Evolutionary conservation across 2,797 vertebrate genomes (phyloP), one percentile per base, ranked within the genome.

Genomic region (Paguma larvata): DNA sequence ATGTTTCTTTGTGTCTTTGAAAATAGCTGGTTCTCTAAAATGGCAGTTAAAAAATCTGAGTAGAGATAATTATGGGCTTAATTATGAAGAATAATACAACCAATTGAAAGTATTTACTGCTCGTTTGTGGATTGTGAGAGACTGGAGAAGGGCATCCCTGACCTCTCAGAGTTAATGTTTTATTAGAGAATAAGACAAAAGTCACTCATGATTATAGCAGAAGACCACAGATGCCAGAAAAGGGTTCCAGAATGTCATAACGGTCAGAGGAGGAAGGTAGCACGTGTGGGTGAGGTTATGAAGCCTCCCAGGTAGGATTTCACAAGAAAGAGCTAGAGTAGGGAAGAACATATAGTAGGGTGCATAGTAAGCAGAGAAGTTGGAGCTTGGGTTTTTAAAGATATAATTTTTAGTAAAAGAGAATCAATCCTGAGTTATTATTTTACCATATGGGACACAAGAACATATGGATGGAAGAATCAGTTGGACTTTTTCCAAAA

Each of bases 1-100:
- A 38, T 46, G 34, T 87, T 95, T 95, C 67, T 82, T 59, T 67
- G 56, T 59, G 30, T 32, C 67, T 95, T 59, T 68, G 94, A 87
- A 92, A 92, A 82, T 67, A 88, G 23, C 32, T 32, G 30, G 18
- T 87, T 87, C 25, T 83, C 59, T 92, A 67, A 82, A 95, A 75
- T 12, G 56, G 62, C 25, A 67, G 53, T 92, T 21, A 87, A 92
- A 87, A 53, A 56, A 75, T 59, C 56, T 19, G 25, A 68, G 38
- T 82, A 38, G 62, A 92, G 77, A 75, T 73, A 87, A 91, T 92
- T 83, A 59, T 27, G 48, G 68, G 38, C 7, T 56, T 68, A 75
- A 67, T 91, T 88, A 75, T 75, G 48, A 3, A 18, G n/a, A 92
- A 75, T 11, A 56, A 79, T 32, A 44, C 23, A 84, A 67, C 62